Evolutionary conservation across 2,113 vertebrate genomes (phyloP).

Genomic region (Mormoops blainvillei): DNA sequence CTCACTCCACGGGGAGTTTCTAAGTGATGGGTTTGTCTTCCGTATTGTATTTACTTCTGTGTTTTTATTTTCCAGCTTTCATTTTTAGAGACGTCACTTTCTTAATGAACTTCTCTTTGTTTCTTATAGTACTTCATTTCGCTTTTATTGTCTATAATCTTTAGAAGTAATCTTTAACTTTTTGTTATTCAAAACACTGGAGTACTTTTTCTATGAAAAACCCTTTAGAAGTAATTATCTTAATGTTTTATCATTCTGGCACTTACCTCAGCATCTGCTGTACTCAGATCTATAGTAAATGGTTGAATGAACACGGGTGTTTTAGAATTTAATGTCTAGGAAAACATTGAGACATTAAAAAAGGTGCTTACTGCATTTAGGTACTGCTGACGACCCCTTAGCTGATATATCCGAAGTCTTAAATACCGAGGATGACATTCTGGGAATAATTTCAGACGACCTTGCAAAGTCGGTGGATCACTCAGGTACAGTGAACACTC

Average conservation of each 20-base stretch:
- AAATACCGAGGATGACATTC: conserved; percentile 93
- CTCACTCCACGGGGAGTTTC: neutral
- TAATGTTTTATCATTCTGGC: neutral
- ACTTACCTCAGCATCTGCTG: neutral
- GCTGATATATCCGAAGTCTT: conserved; percentile 94
- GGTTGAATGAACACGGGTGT: neutral
- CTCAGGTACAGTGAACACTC: conserved; percentile 83
- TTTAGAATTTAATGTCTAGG: neutral
- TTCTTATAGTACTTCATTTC: neutral
- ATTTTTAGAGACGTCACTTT: neutral
- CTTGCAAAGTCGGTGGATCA: conserved; percentile 92
- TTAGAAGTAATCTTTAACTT: conserved; percentile 37
- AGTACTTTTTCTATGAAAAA: neutral
- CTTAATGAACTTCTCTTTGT: neutral
- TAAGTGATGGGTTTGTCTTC: neutral
- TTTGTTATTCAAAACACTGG: neutral
- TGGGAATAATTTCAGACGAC: conserved; percentile 94
- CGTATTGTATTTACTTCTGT: neutral
- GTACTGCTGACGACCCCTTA: conserved; percentile 87
- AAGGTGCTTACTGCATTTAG: conserved; percentile 78
- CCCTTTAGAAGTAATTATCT: neutral
- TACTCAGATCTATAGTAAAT: neutral
- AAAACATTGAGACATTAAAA: neutral
- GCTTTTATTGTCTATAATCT: neutral
- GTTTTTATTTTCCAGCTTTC: neutral